Evolutionary conservation across 2,113 vertebrate genomes (phyloP).

Genomic region (Cromileptes altivelis): DNA sequence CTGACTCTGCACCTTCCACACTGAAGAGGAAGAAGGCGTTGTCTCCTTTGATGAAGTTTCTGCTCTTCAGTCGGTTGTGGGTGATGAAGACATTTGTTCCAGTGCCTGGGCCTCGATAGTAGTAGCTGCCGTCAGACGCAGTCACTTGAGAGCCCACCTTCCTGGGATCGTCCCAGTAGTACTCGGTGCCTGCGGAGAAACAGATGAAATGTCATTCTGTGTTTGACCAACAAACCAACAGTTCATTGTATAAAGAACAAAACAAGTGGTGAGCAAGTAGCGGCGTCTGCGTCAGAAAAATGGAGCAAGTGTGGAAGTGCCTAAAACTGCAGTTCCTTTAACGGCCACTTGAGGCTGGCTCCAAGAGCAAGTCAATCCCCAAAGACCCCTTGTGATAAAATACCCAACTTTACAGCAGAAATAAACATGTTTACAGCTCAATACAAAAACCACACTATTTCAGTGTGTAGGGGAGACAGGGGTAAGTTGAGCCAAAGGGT

Average conservation of each 20-base stretch:
- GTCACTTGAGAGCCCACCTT: constrained; percentile 82
- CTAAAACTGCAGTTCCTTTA: too few relatives aligned
- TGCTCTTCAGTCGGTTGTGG: constrained; percentile 84
- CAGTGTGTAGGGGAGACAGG: too few relatives aligned
- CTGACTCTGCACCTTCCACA: constrained; percentile 84
- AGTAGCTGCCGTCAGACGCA: constrained; percentile 86
- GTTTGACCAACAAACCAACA: neutral
- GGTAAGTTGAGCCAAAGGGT: too few relatives aligned
- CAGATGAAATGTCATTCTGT: neutral
- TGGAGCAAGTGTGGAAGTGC: too few relatives aligned
- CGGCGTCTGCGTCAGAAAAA: too few relatives aligned
- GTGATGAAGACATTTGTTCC: constrained; percentile 87
- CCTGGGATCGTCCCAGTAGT: constrained; percentile 88
- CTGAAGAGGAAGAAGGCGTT: constrained; percentile 88
- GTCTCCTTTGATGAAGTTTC: constrained; percentile 89
- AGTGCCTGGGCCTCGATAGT: constrained; percentile 77
- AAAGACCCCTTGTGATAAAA: too few relatives aligned
- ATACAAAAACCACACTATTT: too few relatives aligned
- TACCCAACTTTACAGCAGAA: too few relatives aligned
- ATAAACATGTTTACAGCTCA: too few relatives aligned
- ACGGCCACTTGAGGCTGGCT: too few relatives aligned
- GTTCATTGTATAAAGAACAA: neutral
- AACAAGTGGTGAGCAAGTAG: neutral
- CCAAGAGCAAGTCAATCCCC: too few relatives aligned
- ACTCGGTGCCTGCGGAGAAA: constrained; percentile 49